Base-by-base conservation (phyloP, 2,888 invertebrate species). In the Tholera decimalis region DNA sequence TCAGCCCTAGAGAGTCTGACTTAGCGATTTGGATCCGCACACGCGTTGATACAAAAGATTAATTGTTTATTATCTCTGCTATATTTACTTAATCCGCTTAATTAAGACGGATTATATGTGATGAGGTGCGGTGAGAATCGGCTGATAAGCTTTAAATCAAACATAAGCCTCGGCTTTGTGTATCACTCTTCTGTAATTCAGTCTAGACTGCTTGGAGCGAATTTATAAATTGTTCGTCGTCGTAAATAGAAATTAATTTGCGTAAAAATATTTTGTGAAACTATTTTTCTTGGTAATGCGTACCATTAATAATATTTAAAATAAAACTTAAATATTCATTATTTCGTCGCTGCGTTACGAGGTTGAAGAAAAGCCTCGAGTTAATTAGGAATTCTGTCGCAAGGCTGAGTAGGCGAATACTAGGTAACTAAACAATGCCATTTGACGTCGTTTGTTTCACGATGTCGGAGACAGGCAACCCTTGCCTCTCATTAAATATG, bases 401-500 rank as follows among this genome's bases (percentile, higher is more conserved):
- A 64, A 66, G 67, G 47, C 55, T 60, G 55, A 72, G 56, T 58
- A 64, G 62, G 54, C 77, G 79, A 75, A 79, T 77, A 72, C 73
- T 55, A 66, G 77, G 51, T 69, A 64, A 77, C 79, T 82, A 82
- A 84, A 84, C 85, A 86, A 86, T 82, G 76, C 75, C 64, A 83
- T 84, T 80, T 76, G 79, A 80, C 68, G 62, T 73, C 71, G 80
- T 83, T 81, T 79, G 75, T 77, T 80, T 72, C 70, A 75, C 77
- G 73, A 77, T 77, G 82, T 73, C 50, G 56, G 63, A 80, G 81
- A 80, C 83, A 82, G 78, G 68, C 78, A 84, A 83, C 85, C 85
- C 83, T 85, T 80, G 73, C 79, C 61, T 78, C 80, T 85, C 87
- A 89, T 89, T 88, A 89, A 88, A 85, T 84, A 89, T 89, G 83